Evolutionary conservation across 2,113 vertebrate genomes (phyloP), one percentile per base, ranked within the genome.

Genomic region (Eulemur rufifrons): DNA sequence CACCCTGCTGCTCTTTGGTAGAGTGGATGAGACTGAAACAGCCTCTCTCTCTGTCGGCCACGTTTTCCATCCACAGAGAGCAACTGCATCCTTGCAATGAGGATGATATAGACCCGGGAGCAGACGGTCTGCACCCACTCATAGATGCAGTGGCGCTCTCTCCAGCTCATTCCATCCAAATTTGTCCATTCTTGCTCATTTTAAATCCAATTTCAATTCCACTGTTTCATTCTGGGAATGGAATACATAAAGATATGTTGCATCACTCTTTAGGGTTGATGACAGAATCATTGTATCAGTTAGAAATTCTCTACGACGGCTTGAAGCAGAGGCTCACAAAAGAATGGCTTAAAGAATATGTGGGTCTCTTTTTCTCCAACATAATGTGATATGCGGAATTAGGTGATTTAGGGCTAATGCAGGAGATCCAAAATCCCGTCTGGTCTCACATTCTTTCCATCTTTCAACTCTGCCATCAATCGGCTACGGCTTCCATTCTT

Each of bases 181-280:
- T 69, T 12, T 74, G 86, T 74, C 47, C 23, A 45, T 80, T 95
- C 68, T 32, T 85, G 63, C 17, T 64, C n/a, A 85, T 69, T 81
- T 81, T 18, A 73, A 94, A 93, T 56, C 64, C 92, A 88, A 63
- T 91, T 85, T 84, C 47, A 80, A 39, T 64, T 82, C 92, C 64
- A 63, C 76, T 93, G 76, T 95, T 94, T 88, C 56, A 74, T 92
- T 83, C 89, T 78, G 61, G 56, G 32, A 89, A 50, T 25, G 42
- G 52, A 82, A 69, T 59, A 66, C 34, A 23, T 71, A 69, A 77
- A 34, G 47, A 64, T 34, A 78, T 69, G n/a, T 61, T 69, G 37
- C n/a, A 84, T 82, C 25, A 14, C 52, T 82, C 84, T 86, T 88
- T 45, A 42, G 32, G 42, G 37, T 17, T 86, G 94, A 76, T 83